Evolutionary conservation across 2,797 vertebrate genomes (phyloP), one percentile per base, ranked within the genome.

Genomic region (Peromyscus attwateri): DNA sequence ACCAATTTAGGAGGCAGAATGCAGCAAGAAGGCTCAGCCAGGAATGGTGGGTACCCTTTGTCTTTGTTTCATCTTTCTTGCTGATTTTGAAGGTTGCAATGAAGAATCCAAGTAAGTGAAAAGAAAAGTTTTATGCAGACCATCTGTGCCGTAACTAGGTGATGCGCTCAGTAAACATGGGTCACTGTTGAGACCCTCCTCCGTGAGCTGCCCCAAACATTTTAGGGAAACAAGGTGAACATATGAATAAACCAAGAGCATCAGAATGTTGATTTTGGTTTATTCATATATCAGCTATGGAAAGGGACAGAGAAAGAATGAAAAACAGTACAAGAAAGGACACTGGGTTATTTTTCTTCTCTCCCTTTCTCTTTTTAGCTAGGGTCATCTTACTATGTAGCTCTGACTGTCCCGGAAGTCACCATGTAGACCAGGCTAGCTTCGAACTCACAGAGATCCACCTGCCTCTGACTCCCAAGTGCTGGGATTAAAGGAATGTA

Each of bases 331-430:
- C 4, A 64, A 17, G 27, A 87, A 31, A 83, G 14, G 14, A 62
- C 81, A 64, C 37, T 31, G 27, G 60, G 8, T 19, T 64, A 19
- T 43, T 83, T 14, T 62, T 37, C 25, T 40, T n/a, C 21, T 16
- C 34, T 0, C 0, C 0, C 27, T 43, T 9, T 6, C 14, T 27
- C 57, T 64, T 23, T 75, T 6, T 13, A n/a, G n/a, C n/a, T n/a
- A n/a, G n/a, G n/a, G n/a, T n/a, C 14, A 55, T 55, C 10, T 82
- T 37, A 27, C 13, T 60, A 27, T 40, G 25, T 29, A 62, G 14
- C n/a, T 62, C 80, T 43, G 14, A 43, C 40, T 14, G 10, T 75
- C 23, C 40, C 40, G 4, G 57, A 83, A 64, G 4, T 43, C 9
- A 43, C 37, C 40, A 31, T 19, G 27, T 64, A 83, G 57, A 83